Evolutionary conservation across 2,113 vertebrate species (phyloP), one percentile per base, ranked within the genome.

Genomic region (Pseudopipra pipra): DNA sequence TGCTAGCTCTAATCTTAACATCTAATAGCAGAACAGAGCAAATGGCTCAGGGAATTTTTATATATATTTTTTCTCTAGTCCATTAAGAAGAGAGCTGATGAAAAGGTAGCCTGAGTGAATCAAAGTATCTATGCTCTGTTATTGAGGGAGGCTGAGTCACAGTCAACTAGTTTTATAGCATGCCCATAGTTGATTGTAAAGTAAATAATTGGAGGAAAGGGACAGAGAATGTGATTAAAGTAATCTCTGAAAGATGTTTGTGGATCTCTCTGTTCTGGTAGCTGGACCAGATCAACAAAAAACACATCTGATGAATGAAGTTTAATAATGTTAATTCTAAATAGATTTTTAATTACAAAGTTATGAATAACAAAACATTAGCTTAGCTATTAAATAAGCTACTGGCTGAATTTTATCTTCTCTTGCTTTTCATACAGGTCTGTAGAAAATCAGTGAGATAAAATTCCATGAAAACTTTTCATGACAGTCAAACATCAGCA

Each of bases 91-190:
- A 90, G 65, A 93, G 66, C 37, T 75, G 52, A 82, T 58, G 49
- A 89, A 51, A 88, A 84, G 58, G 49, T 33, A 92, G 33, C 65
- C 61, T 80, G 62, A 65, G 61, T 93, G 83, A 93, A 85, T 70
- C 61, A 54, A 76, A 90, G n/a, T 74, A 70, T 81, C 83, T 93
- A 6, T 68, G 46, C 52, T 89, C n/a, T 54, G 46, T 59, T 94
- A 62, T 25, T 90, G 52, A 92, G 83, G 61, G 79, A 96, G 73
- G 49, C 74, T 87, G 88, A 86, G 79, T 95, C 88, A 95, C 88
- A 94, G 80, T 76, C 70, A 85, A 23, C 18, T 85, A 35, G 62
- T 93, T 92, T 97, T 85, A 89, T 65, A 75, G 83, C 70, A 62
- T 68, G 35, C 12, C 56, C 37, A n/a, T 70, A 55, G 76, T 2